Percentiles rank a stretch among this genome's conserved stretches.
Evolutionary conservation across 2,888 invertebrate genomes (phyloP).

Genomic region (Smittia sp.): DNA sequence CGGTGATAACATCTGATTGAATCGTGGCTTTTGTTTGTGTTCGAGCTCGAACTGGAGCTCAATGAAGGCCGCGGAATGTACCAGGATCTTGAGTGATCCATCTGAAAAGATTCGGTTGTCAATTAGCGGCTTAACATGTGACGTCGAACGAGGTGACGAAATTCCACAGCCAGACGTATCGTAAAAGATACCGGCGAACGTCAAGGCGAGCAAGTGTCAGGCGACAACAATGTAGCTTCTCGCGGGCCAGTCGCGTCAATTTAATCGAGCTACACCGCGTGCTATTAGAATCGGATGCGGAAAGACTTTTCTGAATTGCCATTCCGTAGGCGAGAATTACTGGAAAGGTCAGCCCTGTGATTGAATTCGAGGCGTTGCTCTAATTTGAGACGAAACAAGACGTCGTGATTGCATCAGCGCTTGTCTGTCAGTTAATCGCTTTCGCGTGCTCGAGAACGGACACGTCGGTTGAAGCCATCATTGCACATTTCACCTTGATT

Average conservation of each 20-base stretch:
- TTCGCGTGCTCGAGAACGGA: background rate
- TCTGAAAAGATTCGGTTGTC: slow-evolving; percentile 45
- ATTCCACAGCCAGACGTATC: background rate
- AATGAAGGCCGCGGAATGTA: slow-evolving; percentile 82
- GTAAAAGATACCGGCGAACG: background rate
- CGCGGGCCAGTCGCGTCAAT: too few relatives aligned
- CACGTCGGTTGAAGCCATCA: background rate
- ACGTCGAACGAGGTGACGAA: background rate
- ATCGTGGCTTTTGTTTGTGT: slow-evolving; percentile 18
- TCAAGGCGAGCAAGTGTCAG: background rate
- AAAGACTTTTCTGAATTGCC: background rate
- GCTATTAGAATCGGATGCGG: slow-evolving; percentile 22
- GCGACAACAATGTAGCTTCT: background rate
- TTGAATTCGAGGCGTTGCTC: slow-evolving; percentile 18
- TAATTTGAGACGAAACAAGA: background rate
- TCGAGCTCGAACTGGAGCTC: slow-evolving; percentile 47
- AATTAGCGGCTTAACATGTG: slow-evolving; percentile 5
- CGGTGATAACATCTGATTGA: slow-evolving; percentile 32
- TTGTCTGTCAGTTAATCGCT: slow-evolving; percentile 1
- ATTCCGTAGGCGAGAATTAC: background rate
- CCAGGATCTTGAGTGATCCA: slow-evolving; percentile 59
- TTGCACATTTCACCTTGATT: background rate
- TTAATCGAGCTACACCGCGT: background rate
- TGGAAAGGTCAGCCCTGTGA: slow-evolving; percentile 2
- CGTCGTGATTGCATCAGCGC: slow-evolving; percentile 4